Evolutionary conservation across 2,797 vertebrate genomes (phyloP), one percentile per base, ranked within the genome.

Genomic region (Chanos chanos): DNA sequence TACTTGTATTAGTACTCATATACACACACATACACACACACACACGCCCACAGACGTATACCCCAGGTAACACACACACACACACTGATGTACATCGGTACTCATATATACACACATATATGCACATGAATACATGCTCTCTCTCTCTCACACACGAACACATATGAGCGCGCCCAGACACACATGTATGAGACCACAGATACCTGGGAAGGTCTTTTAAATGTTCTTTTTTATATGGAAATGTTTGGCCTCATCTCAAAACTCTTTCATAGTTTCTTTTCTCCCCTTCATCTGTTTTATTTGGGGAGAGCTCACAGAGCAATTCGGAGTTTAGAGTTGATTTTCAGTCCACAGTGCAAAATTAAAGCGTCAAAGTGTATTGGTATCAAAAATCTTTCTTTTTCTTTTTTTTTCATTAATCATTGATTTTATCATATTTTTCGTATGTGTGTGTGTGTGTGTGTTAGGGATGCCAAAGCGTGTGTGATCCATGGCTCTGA

Each of bases 401-500:
- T 9, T 3, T 13, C 4, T 53, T 36, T 33, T 56, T 41, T 41
- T 30, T 21, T 6, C 3, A 16, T 13, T 31, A 18, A 9, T 19
- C 12, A 30, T 24, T 15, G 44, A 13, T 43, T 30, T 7, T 43
- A 7, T 18, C 25, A 10, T 13, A 50, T 56, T 34, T 44, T 19
- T 13, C 1, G 25, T 1, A 24, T 28, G 24, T 13, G 12, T 15
- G 78, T 79, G 47, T 51, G 43, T 28, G 28, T 33, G 27, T 53
- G 22, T 55, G 28, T 61, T 61, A 96, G 94, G 69, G 94, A 96
- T 0, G 93, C 94, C 61, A 94, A 95, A 70, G 93, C 94, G 49
- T 95, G 94, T 33, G 94, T 96, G 68, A 93, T 95, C 79, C 93
- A 96, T 0, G 94, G 94, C 9, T 90, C 93, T 0, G 94, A 96